Conservation (phyloP, 2,797 vertebrate genomes). For the Amazona finschi region DNA sequence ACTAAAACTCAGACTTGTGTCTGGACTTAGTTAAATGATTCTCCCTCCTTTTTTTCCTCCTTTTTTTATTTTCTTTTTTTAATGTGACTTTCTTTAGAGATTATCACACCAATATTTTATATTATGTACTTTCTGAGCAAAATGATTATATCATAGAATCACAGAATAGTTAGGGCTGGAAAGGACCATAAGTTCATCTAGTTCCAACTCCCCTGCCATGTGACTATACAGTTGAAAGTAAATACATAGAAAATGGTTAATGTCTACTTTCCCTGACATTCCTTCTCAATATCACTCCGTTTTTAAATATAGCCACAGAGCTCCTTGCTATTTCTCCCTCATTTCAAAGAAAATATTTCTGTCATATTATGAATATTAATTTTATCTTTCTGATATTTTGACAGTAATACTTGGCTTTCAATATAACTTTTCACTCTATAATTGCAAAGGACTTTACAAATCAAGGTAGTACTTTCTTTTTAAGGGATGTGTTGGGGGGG, state of each 20-base stretch:
- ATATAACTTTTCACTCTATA: not conserved
- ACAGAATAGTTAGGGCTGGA: too few species aligned
- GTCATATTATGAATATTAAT: slow-evolving; percentile 4
- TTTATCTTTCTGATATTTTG: slow-evolving; percentile 28
- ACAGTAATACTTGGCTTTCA: slow-evolving; percentile 20
- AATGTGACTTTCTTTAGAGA: not conserved
- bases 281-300: not conserved
- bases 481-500: not conserved
- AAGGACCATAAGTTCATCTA: too few species aligned
- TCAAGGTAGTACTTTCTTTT: not conserved
- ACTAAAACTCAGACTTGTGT: not conserved
- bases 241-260: not conserved
- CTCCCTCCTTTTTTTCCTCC: not conserved
- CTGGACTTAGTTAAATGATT: not conserved
- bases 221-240: not conserved
- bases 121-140: not conserved
- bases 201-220: not conserved
- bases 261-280: not conserved
- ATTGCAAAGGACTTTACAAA: not conserved
- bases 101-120: not conserved
- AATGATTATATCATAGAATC: not conserved
- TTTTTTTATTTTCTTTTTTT: not conserved
- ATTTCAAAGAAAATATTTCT: slow-evolving; percentile 29
- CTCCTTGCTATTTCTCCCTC: not conserved
- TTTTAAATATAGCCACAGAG: not conserved